Evolutionary conservation across 2,888 invertebrate genomes (phyloP).

Genomic region (Philaethria dido): DNA sequence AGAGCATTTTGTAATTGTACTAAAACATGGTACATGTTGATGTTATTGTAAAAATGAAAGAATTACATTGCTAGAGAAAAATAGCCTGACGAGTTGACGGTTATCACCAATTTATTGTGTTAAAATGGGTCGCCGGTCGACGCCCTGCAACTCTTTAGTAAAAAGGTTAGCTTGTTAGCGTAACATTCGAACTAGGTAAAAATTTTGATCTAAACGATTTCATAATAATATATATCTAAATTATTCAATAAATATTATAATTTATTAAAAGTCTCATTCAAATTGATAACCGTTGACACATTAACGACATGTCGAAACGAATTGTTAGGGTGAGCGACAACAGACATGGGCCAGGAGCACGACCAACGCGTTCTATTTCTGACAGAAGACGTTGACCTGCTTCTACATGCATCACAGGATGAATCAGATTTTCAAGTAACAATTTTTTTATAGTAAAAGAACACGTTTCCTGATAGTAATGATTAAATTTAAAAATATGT

Average conservation of each 20-base stretch:
- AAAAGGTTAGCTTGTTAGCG: slow-evolving; percentile 43
- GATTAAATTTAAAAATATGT: too few relatives aligned
- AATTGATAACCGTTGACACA: slow-evolving; percentile 77
- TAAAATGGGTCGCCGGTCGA: slow-evolving; percentile 74
- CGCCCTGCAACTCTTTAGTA: slow-evolving; percentile 59
- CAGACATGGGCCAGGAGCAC: slow-evolving; percentile 71
- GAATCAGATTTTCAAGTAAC: slow-evolving; percentile 55
- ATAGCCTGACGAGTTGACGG: slow-evolving; percentile 65
- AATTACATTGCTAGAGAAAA: slow-evolving; percentile 64
- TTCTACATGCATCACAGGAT: slow-evolving; percentile 58
- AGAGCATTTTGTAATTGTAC: background rate
- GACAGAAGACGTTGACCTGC: slow-evolving; percentile 76
- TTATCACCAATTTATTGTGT: slow-evolving; percentile 66
- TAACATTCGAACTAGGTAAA: slow-evolving; percentile 30
- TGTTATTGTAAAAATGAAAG: slow-evolving; percentile 52
- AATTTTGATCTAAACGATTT: slow-evolving; percentile 12
- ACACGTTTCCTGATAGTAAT: background rate
- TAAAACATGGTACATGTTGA: slow-evolving; percentile 22
- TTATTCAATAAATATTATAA: background rate
- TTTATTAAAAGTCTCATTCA: slow-evolving; percentile 6
- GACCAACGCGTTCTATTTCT: slow-evolving; percentile 70
- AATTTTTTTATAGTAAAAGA: slow-evolving; percentile 29
- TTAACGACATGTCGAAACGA: slow-evolving; percentile 74
- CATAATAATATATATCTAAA: too few relatives aligned
- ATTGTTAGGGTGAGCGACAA: slow-evolving; percentile 71